phyloP scores from a whole-genome alignment of 2,888 invertebrate genomes.

The Timandra comae region DNA sequence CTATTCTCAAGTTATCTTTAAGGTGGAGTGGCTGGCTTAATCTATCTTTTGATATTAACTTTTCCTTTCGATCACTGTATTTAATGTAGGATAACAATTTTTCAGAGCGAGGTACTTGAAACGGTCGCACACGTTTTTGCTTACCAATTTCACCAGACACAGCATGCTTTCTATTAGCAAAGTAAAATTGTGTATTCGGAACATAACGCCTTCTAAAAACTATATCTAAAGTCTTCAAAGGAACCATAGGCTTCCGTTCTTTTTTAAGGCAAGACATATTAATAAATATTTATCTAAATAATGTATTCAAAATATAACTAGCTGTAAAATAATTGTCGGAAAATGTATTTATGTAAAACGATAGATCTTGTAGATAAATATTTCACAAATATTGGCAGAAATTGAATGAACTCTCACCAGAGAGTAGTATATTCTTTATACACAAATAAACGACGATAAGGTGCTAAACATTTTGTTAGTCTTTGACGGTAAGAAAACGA shows the following conservation, averaged over 20 bases:
- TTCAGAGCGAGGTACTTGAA: slow-evolving; percentile 56
- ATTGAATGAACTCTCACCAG: too few relatives aligned
- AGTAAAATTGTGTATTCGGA: slow-evolving; percentile 66
- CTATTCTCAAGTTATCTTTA: slow-evolving; percentile 60
- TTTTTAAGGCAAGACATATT: slow-evolving; percentile 50
- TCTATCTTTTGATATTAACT: slow-evolving; percentile 38
- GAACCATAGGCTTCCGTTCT: slow-evolving; percentile 58
- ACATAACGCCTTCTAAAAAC: slow-evolving; percentile 66
- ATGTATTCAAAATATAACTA: too few relatives aligned
- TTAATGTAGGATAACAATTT: slow-evolving; percentile 65
- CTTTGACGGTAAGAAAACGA: too few relatives aligned
- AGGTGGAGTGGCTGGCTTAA: slow-evolving; percentile 47
- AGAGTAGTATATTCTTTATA: too few relatives aligned
- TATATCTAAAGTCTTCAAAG: slow-evolving; percentile 61
- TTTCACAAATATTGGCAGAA: too few relatives aligned
- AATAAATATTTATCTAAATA: background rate
- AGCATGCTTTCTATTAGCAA: slow-evolving; percentile 58
- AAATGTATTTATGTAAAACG: too few relatives aligned
- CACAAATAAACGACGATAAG: too few relatives aligned
- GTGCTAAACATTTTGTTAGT: too few relatives aligned
- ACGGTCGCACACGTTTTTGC: slow-evolving; percentile 42
- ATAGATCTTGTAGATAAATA: too few relatives aligned
- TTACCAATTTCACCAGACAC: slow-evolving; percentile 23
- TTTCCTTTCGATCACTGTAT: slow-evolving; percentile 61
- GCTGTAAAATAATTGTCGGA: too few relatives aligned